phyloP scores from a whole-genome alignment of 2,797 vertebrate species.

The Pseudochromis fuscus region DNA sequence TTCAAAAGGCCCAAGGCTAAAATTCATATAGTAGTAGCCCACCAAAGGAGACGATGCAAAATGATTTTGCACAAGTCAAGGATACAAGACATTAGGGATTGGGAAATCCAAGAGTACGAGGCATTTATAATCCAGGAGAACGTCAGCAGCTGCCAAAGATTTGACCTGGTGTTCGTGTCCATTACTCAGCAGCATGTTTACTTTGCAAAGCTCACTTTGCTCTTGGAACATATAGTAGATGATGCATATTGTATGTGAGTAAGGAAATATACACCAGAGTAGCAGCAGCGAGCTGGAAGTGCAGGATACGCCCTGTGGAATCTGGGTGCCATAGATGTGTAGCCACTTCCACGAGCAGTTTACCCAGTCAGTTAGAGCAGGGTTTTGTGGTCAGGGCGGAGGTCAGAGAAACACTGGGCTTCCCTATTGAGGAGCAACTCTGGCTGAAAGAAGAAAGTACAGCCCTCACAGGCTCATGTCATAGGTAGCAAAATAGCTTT shows the following conservation, averaged over 20 bases:
- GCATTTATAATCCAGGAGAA: conserved; percentile 41
- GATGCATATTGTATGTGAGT: conserved; percentile 11
- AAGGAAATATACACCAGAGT: conserved; percentile 34
- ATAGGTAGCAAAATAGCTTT: background rate
- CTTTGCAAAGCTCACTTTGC: conserved; percentile 49
- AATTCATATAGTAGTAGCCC: conserved; percentile 35
- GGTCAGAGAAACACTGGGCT: conserved; percentile 53
- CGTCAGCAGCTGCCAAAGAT: conserved; percentile 33
- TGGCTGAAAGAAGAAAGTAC: conserved; percentile 20
- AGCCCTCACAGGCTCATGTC: conserved; percentile 3
- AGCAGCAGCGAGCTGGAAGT: conserved; percentile 46
- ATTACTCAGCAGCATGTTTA: conserved; percentile 42
- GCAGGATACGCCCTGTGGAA: conserved; percentile 69
- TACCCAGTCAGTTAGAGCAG: conserved; percentile 51
- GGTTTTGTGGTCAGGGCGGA: conserved; percentile 73
- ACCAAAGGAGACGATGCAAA: conserved; percentile 41
- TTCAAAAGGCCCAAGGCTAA: conserved; percentile 40
- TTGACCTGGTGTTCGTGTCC: conserved; percentile 30
- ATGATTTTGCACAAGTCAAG: conserved; percentile 25
- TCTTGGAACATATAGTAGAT: conserved; percentile 26
- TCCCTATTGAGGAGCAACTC: conserved; percentile 34
- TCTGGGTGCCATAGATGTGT: conserved; percentile 67
- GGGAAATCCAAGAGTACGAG: conserved; percentile 39
- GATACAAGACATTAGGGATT: conserved; percentile 10
- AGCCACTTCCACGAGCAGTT: conserved; percentile 68